Base-by-base conservation (phyloP, 2,888 invertebrate genomes). In the Synergus laeviventris region DNA sequence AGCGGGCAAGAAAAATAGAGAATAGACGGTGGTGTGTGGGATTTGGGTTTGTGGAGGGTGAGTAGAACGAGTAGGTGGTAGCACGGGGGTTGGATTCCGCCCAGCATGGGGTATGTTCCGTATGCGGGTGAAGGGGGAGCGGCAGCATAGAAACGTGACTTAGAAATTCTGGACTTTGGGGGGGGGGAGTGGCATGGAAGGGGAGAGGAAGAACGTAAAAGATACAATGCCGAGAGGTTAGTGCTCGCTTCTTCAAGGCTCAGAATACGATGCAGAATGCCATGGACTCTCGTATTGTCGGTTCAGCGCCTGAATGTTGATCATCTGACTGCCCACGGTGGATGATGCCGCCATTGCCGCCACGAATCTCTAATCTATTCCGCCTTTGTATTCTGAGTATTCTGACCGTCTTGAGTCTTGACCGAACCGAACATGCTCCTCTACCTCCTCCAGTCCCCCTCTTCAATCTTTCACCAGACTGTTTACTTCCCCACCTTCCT, bases 211-310 rank as follows among this genome's bases (percentile, higher is more conserved):
- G 66, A 39, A 49, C n/a, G 39, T 54, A 73, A 54, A 76, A 39
- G 77, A 60, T 54, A 76, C 62, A 75, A 78, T 74, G 66, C 36
- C 66, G 18, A 77, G 79, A 81, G 84, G 85, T 84, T 83, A 84
- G 82, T 81, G 84, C 70, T 81, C 85, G 83, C 81, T 81, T 82
- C 82, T 49, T 18, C 84, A 85, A 85, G 84, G 84, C 81, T 82
- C 79, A 75, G 62, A 70, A 75, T 73, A 39, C 60, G 74, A 62
- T 70, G 49, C 70, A 70, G 76, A 42, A 79, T 81, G 76, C 59
- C 75, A 31, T 60, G 73, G 74, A 64, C 36, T 38, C 18, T 75
- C 18, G 70, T 66, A 70, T 70, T 70, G 49, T 70, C 31, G 49
- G 70, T 36, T 36, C 45, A 66, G 45, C 24, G 70, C 70, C 49